Percentiles rank a stretch among this genome's conserved stretches.
Evolutionary conservation across 2,888 invertebrate genomes (phyloP).

Genomic region (Timandra comae): DNA sequence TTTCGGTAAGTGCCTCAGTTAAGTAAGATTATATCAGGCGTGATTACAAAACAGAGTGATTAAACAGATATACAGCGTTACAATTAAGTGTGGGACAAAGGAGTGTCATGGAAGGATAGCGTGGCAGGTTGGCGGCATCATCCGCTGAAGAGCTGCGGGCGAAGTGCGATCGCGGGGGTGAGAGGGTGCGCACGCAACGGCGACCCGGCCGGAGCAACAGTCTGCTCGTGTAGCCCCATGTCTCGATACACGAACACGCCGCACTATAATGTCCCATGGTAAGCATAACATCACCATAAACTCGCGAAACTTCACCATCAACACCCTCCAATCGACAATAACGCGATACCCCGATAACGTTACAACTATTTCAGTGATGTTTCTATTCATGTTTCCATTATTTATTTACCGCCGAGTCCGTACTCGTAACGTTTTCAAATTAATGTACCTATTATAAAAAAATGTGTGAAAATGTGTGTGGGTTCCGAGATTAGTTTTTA

Average conservation of each 20-base stretch:
- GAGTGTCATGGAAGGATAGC: conserved; percentile 40
- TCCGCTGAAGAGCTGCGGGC: conserved; percentile 22
- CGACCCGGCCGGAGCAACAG: conserved; percentile 69
- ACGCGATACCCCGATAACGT: conserved; percentile 10
- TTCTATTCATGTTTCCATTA: conserved; percentile 44
- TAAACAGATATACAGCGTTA: conserved; percentile 38
- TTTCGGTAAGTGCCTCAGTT: not conserved
- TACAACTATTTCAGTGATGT: conserved; percentile 53
- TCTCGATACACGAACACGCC: conserved; percentile 47
- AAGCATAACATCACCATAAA: conserved; percentile 45
- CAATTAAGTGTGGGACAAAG: conserved; percentile 55
- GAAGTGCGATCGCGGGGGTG: conserved; percentile 28
- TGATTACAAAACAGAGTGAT: conserved; percentile 25
- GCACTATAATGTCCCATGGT: conserved; percentile 65
- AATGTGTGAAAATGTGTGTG: conserved; percentile 20
- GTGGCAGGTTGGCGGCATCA: conserved; percentile 32
- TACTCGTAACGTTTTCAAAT: conserved; percentile 31
- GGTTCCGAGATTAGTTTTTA: conserved; percentile 19
- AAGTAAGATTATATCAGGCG: not conserved
- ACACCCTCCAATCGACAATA: conserved; percentile 8
- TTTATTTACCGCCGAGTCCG: conserved; percentile 52
- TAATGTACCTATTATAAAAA: conserved; percentile 22
- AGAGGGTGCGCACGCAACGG: conserved; percentile 52
- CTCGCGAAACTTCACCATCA: conserved; percentile 25
- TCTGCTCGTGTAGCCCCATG: conserved; percentile 68